These are phyloP conservation scores for Prunella himalayana DNA, from an alignment of 2,113 vertebrate genomes.

Conservation along the genomic window DNA sequence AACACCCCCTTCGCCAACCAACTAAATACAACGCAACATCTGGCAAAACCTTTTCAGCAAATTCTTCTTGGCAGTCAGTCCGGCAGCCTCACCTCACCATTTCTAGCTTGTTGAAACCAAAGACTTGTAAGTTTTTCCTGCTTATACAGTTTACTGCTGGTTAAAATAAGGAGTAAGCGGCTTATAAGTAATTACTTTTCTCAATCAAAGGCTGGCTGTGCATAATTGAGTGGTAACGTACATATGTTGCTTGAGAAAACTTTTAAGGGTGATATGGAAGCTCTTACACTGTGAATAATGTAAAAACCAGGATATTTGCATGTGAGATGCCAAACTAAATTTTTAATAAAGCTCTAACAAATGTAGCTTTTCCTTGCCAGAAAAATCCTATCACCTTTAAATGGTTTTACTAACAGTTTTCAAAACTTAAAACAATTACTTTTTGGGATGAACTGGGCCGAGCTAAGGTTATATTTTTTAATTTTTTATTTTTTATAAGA, in stretches of 20 bases:
- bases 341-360: constrained; percentile 76
- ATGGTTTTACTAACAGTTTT: constrained; percentile 84
- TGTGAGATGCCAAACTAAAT: constrained; percentile 81
- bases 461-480: constrained; percentile 70
- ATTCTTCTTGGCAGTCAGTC: constrained; percentile 98
- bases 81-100: constrained; percentile 99
- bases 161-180: constrained; percentile 98
- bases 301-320: constrained; percentile 73
- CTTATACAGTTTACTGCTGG: constrained; percentile 99
- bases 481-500: not conserved
- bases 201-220: constrained; percentile 88
- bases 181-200: constrained; percentile 87
- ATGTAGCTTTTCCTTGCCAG: constrained; percentile 71
- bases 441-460: constrained; percentile 80
- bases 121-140: constrained; percentile 99
- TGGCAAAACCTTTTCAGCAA: constrained; percentile 99
- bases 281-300: constrained; percentile 71
- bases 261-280: constrained; percentile 84
- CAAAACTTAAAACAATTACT: constrained; percentile 74
- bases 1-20: constrained; percentile 89
- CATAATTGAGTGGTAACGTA: constrained; percentile 86
- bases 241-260: constrained; percentile 84
- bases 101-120: constrained; percentile 99
- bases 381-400: constrained; percentile 83
- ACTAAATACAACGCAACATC: constrained; percentile 99